These are phyloP conservation scores for Pantherophis guttatus DNA, from an alignment of 2,113 vertebrate species.

Conservation along the genomic window DNA sequence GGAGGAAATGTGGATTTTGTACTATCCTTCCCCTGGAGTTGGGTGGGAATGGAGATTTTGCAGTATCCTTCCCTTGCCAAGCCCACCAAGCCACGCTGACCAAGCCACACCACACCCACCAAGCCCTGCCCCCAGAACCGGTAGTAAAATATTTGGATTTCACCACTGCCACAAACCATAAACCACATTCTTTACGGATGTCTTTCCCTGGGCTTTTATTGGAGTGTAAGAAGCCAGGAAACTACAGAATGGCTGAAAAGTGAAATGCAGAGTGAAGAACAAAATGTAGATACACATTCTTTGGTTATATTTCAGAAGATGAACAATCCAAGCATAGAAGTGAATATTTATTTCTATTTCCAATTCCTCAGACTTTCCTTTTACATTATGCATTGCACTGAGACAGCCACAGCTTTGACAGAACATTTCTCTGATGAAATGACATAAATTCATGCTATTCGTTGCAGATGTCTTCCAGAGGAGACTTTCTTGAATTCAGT, in stretches of 20 bases:
- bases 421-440: neutral
- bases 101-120: too few species aligned
- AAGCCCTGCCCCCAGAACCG: too few species aligned
- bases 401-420: neutral
- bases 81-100: too few species aligned
- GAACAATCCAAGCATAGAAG: neutral
- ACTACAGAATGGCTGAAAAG: neutral
- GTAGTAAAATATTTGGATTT: too few species aligned
- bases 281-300: neutral
- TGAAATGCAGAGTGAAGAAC: neutral
- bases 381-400: neutral
- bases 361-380: neutral
- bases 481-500: constrained; percentile 25
- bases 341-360: neutral
- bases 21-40: too few species aligned
- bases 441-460: neutral
- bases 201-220: neutral
- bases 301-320: neutral
- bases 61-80: too few species aligned
- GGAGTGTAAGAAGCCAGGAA: neutral
- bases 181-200: neutral
- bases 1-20: too few species aligned
- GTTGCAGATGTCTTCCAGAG: too few species aligned
- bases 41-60: too few species aligned
- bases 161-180: neutral